Percentiles rank a stretch among this genome's conserved stretches.
These are phyloP conservation scores for Cephus pygmeus DNA, from an alignment of 2,888 invertebrate species.

Conservation along the genomic window DNA sequence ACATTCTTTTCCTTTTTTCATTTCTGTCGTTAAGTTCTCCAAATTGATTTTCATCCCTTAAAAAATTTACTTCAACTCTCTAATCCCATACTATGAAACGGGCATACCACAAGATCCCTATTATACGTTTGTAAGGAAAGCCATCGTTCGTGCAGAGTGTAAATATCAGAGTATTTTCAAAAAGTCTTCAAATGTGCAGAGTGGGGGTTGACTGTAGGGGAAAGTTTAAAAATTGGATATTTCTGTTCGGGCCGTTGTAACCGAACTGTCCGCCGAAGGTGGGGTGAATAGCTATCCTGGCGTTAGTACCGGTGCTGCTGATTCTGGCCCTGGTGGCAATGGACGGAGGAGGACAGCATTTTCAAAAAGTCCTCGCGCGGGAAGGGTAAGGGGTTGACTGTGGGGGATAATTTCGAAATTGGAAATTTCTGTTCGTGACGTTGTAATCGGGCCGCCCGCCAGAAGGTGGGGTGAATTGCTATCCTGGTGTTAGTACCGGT, in stretches of 20 bases:
- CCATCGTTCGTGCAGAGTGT: neutral
- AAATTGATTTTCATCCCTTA: neutral
- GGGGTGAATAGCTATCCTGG: neutral
- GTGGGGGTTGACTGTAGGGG: neutral
- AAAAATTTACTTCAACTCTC: neutral
- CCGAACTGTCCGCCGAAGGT: conserved; percentile 24
- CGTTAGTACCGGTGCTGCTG: neutral
- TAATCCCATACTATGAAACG: neutral
- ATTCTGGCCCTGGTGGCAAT: neutral
- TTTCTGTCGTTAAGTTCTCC: neutral
- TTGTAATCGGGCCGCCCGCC: conserved; percentile 38
- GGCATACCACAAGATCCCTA: neutral
- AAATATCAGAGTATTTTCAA: neutral
- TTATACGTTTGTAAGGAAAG: neutral
- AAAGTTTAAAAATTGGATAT: conserved; percentile 43
- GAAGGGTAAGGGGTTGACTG: too few species aligned
- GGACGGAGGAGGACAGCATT: conserved; percentile 16
- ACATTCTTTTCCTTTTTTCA: neutral
- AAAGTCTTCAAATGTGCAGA: neutral
- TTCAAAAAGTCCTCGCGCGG: too few species aligned
- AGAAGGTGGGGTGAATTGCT: neutral
- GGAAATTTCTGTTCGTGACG: conserved; percentile 40
- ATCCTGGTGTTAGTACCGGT: neutral
- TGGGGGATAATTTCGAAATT: conserved; percentile 40
- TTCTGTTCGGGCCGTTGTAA: conserved; percentile 41